These are phyloP conservation scores for Euproctis similis DNA, from an alignment of 2,888 invertebrate species.

Conservation along the genomic window DNA sequence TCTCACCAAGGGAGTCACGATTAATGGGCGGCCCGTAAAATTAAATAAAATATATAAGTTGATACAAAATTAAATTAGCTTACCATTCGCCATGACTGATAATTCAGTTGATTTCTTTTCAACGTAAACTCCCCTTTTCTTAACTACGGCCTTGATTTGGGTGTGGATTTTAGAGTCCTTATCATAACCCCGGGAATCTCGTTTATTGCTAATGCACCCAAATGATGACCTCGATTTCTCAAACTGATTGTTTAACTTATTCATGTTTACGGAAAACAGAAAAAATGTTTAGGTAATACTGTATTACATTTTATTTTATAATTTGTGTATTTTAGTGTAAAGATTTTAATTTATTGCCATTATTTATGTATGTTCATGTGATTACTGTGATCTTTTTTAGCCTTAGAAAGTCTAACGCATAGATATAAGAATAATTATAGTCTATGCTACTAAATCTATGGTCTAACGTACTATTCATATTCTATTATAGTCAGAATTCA, in stretches of 20 bases:
- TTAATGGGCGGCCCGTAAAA: too few species aligned
- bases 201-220: slow-evolving; percentile 20
- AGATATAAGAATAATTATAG: too few species aligned
- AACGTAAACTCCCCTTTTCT: slow-evolving; percentile 50
- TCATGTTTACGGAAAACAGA: slow-evolving; percentile 3
- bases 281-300: too few species aligned
- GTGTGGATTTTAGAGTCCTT: slow-evolving; percentile 36
- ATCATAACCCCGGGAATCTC: slow-evolving; percentile 8
- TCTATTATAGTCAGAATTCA: too few species aligned
- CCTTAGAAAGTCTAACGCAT: too few species aligned
- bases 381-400: too few species aligned
- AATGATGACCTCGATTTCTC: slow-evolving; percentile 44
- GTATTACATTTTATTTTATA: slow-evolving; percentile 3
- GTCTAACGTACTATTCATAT: too few species aligned
- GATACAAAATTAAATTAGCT: slow-evolving; percentile 1
- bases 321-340: neutral
- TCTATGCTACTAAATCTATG: too few species aligned
- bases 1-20: too few species aligned
- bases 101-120: slow-evolving; percentile 32
- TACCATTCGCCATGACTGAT: slow-evolving; percentile 13
- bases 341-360: too few species aligned
- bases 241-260: slow-evolving; percentile 21
- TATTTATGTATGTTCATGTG: too few species aligned
- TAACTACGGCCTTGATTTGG: slow-evolving; percentile 28
- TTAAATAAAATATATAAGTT: too few species aligned